Percentiles rank a stretch among this genome's conserved stretches.
Conservation (phyloP, 2,797 vertebrate species). For the Limosa lapponica region DNA sequence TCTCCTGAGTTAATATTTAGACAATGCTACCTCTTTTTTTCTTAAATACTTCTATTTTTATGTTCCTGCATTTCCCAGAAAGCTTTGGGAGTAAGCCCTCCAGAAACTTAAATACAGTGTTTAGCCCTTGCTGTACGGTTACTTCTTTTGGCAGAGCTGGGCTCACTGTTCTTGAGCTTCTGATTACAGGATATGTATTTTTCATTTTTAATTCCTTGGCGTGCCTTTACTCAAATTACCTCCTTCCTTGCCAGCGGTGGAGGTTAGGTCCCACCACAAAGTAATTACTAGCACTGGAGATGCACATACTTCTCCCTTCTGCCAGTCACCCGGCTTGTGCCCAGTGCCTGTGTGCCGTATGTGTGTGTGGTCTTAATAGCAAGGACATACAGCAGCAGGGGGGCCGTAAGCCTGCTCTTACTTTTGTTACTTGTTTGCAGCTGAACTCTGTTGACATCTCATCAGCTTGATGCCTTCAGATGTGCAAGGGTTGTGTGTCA, state of each 20-base stretch:
- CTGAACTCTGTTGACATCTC: neutral
- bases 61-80: neutral
- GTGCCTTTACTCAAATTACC: conserved; percentile 55
- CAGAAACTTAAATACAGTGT: neutral
- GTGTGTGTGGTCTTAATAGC: neutral
- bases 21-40: neutral
- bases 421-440: neutral
- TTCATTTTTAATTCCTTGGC: conserved; percentile 48
- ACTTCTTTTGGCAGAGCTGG: conserved; percentile 9
- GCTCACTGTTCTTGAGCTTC: conserved; percentile 16
- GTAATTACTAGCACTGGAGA: neutral
- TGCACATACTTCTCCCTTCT: neutral
- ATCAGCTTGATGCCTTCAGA: neutral
- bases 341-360: neutral
- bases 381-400: neutral
- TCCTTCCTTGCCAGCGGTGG: conserved; percentile 26
- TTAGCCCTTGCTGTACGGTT: neutral
- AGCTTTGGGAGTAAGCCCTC: neutral
- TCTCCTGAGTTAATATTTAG: conserved; percentile 7
- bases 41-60: neutral
- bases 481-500: neutral
- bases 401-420: neutral
- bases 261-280: conserved; percentile 38
- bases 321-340: neutral
- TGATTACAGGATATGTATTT: conserved; percentile 13